Evolutionary conservation across 2,113 vertebrate species (phyloP).

Genomic region (Mastomys natalensis): DNA sequence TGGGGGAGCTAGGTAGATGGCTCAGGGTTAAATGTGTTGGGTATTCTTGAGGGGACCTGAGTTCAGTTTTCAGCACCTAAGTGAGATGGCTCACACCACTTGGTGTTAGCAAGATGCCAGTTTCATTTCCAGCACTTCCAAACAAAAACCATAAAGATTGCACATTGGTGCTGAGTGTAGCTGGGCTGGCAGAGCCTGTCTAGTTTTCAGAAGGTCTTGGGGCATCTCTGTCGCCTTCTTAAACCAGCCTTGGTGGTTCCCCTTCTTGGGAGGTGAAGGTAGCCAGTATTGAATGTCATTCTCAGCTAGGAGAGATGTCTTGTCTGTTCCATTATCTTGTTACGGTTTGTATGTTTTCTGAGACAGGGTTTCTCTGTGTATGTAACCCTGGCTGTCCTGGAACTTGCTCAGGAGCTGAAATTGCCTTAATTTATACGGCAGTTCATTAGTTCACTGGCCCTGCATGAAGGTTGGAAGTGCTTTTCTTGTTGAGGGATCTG

Average conservation of each 20-base stretch:
- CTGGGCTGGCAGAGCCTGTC: not conserved
- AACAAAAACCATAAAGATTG: not conserved
- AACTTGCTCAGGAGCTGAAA: not conserved
- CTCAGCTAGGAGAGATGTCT: not conserved
- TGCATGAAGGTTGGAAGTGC: not conserved
- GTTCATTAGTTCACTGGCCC: not conserved
- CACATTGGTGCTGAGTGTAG: not conserved
- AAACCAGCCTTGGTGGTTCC: not conserved
- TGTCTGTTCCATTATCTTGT: not conserved
- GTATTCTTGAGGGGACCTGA: not conserved
- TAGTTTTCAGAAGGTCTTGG: not conserved
- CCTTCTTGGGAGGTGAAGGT: not conserved
- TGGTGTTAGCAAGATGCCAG: not conserved
- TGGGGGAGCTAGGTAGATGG: not conserved
- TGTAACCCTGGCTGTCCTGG: not conserved
- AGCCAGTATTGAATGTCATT: not conserved
- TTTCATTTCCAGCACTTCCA: not conserved
- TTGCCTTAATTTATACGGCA: not conserved
- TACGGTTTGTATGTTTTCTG: not conserved
- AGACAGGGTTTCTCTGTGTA: not conserved
- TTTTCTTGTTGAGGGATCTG: not conserved
- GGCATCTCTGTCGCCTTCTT: not conserved
- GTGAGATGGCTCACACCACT: not conserved
- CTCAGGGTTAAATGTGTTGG: not conserved
- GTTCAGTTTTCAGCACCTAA: not conserved